Evolutionary conservation across 2,113 vertebrate genomes (phyloP).

Genomic region (Elgaria multicarinata): DNA sequence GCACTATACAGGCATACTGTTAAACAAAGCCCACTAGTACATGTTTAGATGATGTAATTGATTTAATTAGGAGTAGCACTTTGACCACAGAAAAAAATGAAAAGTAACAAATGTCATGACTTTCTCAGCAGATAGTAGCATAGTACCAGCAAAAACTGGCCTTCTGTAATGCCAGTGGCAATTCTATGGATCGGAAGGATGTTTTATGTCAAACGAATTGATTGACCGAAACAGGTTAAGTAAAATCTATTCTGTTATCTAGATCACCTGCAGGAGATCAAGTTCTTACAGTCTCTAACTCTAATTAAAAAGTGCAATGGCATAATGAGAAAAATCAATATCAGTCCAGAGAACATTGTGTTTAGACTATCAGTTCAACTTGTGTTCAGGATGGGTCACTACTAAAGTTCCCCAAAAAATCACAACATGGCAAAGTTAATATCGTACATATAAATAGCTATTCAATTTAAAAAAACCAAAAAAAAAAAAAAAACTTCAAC

Average conservation of each 20-base stretch:
- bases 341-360: background rate
- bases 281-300: background rate
- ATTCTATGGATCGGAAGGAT: constrained; percentile 25
- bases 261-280: constrained; percentile 1
- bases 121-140: constrained; percentile 37
- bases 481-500: too few species aligned
- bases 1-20: background rate
- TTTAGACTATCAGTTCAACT: background rate
- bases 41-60: constrained; percentile 57
- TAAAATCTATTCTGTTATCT: background rate
- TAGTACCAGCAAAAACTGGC: background rate
- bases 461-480: background rate
- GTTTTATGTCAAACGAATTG: constrained; percentile 17
- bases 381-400: background rate
- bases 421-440: background rate
- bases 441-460: background rate
- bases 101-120: constrained; percentile 44
- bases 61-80: constrained; percentile 59
- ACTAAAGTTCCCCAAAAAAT: background rate
- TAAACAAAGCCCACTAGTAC: constrained; percentile 38
- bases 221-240: background rate
- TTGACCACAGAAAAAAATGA: constrained; percentile 26
- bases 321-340: background rate
- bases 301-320: background rate
- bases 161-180: constrained; percentile 18